Evolutionary conservation across 92 coral and sea anemone genomes (phyloP), one percentile per base, ranked within the genome.

Genomic region (Porites divaricata): DNA sequence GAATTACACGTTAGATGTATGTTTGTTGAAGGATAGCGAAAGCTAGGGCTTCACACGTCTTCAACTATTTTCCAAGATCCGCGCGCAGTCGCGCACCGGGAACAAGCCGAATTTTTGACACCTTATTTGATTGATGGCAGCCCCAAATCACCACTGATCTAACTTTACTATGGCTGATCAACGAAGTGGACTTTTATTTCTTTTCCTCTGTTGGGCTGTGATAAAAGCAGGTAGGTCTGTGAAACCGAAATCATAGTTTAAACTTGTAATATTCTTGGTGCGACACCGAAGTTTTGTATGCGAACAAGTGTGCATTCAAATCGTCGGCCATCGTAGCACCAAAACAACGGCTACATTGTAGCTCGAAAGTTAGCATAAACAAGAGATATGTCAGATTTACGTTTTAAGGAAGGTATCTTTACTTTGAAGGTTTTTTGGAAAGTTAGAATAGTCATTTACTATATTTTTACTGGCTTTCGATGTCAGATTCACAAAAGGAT

Each of bases 161-260:
- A 53, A 26, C n/a, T 68, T 80, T 82, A 73, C 72, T 82, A 82
- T 82, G 86, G 64, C 25, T 59, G 53, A 61, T 63, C 73, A 61
- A 45, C 78, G 50, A 58, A 72, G 63, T 20, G 75, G 80, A 73
- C 67, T 86, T 80, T 69, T 86, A 13, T 76, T 56, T n/a, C n/a
- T 79, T 63, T 57, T 86, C 80, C 7, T 86, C 74, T 59, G 84
- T 79, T 63, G 90, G 79, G 63, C 74, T 49, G 70, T 69, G 35
- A 76, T 73, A 52, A 79, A 86, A 35, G 90, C 85, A 61, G 90
- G 90, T 86, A 72, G 16, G 90, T 73, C 41, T 73, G 1, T 20
- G 45, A 11, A 20, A 52, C 63, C 8, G 13, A 20, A 54, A 73
- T 52, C 20, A 51, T 21, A 73, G 14, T 69, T 41, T 69, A 51